A percentile compares a stretch with the other conserved stretches of the same genome.
These are phyloP conservation scores for Mormyrus iriodes DNA, from an alignment of 2,113 vertebrate species.

Conservation along the genomic window DNA sequence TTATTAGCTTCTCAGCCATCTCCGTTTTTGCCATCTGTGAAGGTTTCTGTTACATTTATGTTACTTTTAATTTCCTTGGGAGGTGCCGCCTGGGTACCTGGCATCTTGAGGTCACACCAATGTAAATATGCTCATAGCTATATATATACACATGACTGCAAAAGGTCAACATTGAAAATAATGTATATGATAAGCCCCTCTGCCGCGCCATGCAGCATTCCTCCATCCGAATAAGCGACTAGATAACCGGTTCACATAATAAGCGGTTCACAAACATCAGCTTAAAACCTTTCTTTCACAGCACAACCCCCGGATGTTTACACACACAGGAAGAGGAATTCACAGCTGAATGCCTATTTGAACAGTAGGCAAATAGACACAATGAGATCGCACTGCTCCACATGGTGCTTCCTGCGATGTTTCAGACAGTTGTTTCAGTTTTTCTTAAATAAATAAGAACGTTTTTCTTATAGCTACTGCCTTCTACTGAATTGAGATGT, in stretches of 20 bases:
- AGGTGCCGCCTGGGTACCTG: background rate
- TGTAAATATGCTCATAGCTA: background rate
- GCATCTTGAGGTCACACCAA: background rate
- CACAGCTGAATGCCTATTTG: background rate
- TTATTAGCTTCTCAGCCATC: background rate
- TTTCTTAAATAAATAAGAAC: background rate
- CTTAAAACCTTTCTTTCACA: background rate
- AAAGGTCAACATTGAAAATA: background rate
- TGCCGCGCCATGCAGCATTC: background rate
- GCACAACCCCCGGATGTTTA: background rate
- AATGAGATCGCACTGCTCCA: background rate
- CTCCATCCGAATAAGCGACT: background rate
- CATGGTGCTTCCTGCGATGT: background rate
- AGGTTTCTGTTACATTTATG: background rate
- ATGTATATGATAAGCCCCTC: background rate
- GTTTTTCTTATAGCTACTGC: background rate
- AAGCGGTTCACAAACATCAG: background rate
- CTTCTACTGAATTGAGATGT: background rate
- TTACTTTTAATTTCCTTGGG: background rate
- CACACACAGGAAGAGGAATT: background rate
- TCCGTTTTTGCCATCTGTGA: background rate
- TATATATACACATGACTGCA: background rate
- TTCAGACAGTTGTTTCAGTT: background rate
- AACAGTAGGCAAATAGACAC: background rate
- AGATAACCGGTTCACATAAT: background rate